A percentile compares a stretch with the other conserved stretches of the same genome.
Evolutionary conservation across 1,140 invertebrate genomes (phyloP).

Genomic region (Eriosoma lanigerum): DNA sequence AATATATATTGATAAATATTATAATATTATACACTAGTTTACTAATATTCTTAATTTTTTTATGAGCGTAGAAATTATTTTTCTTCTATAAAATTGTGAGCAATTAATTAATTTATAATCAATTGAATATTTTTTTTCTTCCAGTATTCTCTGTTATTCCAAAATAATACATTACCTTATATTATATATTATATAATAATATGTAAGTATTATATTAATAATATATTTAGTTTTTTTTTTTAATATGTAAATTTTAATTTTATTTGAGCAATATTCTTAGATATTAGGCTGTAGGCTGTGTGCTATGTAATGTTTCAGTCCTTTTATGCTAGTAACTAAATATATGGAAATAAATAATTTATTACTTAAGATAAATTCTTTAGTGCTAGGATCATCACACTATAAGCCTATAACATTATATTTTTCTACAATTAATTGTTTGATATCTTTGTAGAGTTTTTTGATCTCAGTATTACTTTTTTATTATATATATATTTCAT

Average conservation of each 20-base stretch:
- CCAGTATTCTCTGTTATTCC: not conserved
- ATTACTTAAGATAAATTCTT: not conserved
- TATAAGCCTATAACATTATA: constrained; percentile 10
- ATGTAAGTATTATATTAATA: not conserved
- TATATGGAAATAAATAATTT: not conserved
- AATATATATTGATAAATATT: not conserved
- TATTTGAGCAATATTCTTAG: constrained; percentile 4
- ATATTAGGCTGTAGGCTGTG: not conserved
- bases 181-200: not conserved
- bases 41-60: too few species aligned
- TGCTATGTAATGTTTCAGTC: not conserved
- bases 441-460: not conserved
- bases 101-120: not conserved
- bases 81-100: not conserved
- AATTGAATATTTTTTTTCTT: constrained; percentile 3
- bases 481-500: too few species aligned
- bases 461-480: constrained; percentile 25
- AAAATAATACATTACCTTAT: constrained; percentile 4
- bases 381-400: not conserved
- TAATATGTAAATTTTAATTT: not conserved
- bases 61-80: too few species aligned
- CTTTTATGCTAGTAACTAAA: too few species aligned
- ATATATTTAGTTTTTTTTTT: not conserved
- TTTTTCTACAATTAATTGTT: constrained; percentile 13
- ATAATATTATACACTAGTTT: too few species aligned